Evolutionary conservation across 1,140 invertebrate species (phyloP), one percentile per base, ranked within the genome.

Genomic region (Euglossa dilemma): DNA sequence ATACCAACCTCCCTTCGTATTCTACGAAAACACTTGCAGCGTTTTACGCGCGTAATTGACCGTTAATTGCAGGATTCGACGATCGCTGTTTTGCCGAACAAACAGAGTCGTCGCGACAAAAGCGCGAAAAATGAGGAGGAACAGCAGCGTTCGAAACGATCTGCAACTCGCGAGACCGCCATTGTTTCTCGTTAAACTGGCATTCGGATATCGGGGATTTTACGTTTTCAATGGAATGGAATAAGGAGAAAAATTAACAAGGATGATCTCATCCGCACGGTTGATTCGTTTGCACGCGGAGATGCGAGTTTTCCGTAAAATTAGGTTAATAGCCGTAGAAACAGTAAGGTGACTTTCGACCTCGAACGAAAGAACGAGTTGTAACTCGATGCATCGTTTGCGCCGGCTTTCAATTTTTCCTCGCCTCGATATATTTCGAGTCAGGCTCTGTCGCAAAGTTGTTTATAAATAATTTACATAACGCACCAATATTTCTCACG

Each of bases 401-500:
- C 16, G 0, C 16, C 11, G 20, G 16, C 3, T 64, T 25, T n/a
- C n/a, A n/a, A 52, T 64, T 25, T 28, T 20, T 8, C 8, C 59
- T 47, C 73, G 18, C 7, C 6, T 5, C 2, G 9, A 56, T 43
- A 43, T 6, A 20, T 23, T 23, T 12, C 4, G 9, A 28, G 3
- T 23, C 9, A 4, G 20, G n/a, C 45, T 52, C 3, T 2, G 6
- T 5, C 0, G 0, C 12, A 77, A 54, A 56, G 18, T 69, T n/a
- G 14, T 45, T 77, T 54, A 43, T 14, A 43, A 77, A 43, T 14
- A 43, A 77, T 77, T 66, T 77, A 66, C 61, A 50, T 52, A 66
- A 66, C 25, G 18, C 3, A 6, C 6, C 3, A 47, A n/a, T 52
- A 28, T n/a, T 36, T 54, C 18, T 43, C 18, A 6, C 6, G 0